Evolutionary conservation across 2,113 vertebrate genomes (phyloP).

Genomic region (Acrocephalus arundinaceus): DNA sequence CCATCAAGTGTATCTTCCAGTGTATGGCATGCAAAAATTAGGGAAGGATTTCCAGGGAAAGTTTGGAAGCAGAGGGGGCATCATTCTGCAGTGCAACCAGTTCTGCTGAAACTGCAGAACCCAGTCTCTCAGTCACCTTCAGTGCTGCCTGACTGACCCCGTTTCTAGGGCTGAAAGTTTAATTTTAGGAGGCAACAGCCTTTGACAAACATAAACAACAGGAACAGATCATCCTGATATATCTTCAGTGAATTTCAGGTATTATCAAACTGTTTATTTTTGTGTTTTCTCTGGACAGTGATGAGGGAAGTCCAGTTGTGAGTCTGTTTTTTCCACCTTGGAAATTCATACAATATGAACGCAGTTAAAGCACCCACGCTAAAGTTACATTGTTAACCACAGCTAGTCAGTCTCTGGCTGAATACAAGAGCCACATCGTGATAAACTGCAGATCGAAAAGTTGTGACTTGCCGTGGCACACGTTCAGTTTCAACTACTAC

Average conservation of each 20-base stretch:
- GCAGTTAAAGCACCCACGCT: fast-evolving
- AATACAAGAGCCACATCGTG: not conserved
- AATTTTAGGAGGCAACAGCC: not conserved
- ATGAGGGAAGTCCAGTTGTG: not conserved
- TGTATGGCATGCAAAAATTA: fast-evolving
- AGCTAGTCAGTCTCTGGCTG: not conserved
- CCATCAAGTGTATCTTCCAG: not conserved
- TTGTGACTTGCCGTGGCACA: too few relatives aligned
- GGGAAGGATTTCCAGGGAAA: not conserved
- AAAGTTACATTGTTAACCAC: not conserved
- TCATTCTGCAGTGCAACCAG: not conserved
- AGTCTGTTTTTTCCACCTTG: not conserved
- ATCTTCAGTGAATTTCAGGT: not conserved
- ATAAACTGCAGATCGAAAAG: not conserved
- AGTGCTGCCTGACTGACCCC: not conserved
- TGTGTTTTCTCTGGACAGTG: not conserved
- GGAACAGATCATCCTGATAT: not conserved
- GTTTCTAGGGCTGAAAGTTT: not conserved
- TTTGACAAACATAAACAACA: not conserved
- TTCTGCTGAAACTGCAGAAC: not conserved
- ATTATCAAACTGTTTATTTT: not conserved
- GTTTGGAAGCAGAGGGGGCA: not conserved
- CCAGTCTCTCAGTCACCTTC: not conserved
- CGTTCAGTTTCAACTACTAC: not conserved
- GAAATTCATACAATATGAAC: fast-evolving